A percentile compares a stretch with the other conserved stretches of the same genome.
phyloP scores from a whole-genome alignment of 2,113 vertebrate genomes.

The Bos taurus region DNA sequence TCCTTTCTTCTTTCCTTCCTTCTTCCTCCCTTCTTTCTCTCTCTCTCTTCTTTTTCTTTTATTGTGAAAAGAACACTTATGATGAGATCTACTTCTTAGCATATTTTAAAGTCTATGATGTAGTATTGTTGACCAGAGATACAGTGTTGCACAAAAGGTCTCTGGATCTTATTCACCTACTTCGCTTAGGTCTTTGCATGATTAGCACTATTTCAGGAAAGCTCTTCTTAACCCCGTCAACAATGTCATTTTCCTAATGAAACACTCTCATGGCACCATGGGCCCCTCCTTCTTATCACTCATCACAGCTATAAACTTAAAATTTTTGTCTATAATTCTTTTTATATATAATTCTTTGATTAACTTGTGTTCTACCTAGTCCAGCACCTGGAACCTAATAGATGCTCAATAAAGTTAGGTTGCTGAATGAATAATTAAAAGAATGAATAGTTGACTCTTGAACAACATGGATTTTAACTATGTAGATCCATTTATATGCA shows the following conservation, averaged over 20 bases:
- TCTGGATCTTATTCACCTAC: neutral
- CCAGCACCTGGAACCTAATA: neutral
- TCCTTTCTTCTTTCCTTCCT: neutral
- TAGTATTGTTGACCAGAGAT: neutral
- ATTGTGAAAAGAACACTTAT: neutral
- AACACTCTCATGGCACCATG: neutral
- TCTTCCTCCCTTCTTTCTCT: neutral
- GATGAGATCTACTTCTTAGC: neutral
- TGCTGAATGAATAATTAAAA: neutral
- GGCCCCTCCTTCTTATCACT: neutral
- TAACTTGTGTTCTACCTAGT: neutral
- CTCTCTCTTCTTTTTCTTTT: neutral
- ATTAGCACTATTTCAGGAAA: neutral
- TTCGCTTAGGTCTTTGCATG: neutral
- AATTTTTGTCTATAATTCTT: neutral
- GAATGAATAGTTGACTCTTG: neutral
- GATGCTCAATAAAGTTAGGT: neutral
- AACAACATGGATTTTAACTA: neutral
- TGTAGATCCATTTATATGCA: neutral
- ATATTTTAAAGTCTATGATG: neutral
- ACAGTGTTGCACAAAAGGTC: neutral
- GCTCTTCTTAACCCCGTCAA: neutral
- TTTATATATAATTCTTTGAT: neutral
- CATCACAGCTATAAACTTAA: neutral
- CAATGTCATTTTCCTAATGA: neutral